Conservation (phyloP, 2,888 invertebrate genomes). For the Biston betularia region DNA sequence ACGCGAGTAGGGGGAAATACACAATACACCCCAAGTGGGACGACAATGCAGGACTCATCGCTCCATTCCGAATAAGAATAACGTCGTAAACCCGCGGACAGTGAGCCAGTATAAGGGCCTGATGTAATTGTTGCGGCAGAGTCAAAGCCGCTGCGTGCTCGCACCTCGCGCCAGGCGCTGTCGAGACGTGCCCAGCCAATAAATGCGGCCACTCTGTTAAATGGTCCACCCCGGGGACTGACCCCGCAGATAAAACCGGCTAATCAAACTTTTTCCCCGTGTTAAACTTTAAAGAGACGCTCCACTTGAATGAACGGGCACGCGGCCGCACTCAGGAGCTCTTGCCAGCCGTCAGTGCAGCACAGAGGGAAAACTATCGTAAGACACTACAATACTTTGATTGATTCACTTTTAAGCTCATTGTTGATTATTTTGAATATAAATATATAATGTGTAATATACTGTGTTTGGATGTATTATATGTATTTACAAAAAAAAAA, state of each 20-base stretch:
- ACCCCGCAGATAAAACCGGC: constrained; percentile 65
- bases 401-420: too few species aligned
- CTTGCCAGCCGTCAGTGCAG: not conserved
- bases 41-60: too few species aligned
- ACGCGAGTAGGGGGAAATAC: too few species aligned
- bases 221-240: constrained; percentile 61
- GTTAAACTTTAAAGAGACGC: constrained; percentile 65
- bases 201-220: constrained; percentile 75
- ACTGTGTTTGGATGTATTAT: too few species aligned
- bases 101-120: too few species aligned
- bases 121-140: not conserved
- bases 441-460: too few species aligned
- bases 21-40: too few species aligned
- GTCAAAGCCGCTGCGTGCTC: constrained; percentile 17
- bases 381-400: too few species aligned
- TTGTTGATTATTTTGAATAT: too few species aligned
- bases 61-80: too few species aligned
- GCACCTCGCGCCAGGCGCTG: constrained; percentile 28
- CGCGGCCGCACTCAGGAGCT: constrained; percentile 22
- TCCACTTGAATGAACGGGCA: constrained; percentile 38
- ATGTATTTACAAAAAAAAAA: too few species aligned
- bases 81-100: too few species aligned
- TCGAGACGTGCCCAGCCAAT: constrained; percentile 70
- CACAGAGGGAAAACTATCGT: not conserved
- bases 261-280: constrained; percentile 72